These are phyloP conservation scores for Simalia tracyae DNA, from an alignment of 2,797 vertebrate genomes.

Conservation along the genomic window DNA sequence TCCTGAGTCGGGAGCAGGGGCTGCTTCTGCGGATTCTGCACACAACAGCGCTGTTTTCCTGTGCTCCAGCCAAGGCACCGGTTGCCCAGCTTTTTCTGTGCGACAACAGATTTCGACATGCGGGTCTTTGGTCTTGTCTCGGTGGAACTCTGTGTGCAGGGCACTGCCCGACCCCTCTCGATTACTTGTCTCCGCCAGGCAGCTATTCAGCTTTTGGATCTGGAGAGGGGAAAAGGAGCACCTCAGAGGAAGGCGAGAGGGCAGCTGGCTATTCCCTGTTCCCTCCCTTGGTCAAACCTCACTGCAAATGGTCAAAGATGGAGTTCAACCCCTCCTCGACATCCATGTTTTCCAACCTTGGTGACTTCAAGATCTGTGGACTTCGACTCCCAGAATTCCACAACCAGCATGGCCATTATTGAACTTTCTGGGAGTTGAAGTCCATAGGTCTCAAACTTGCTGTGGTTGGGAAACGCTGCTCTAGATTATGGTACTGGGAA, in stretches of 20 bases:
- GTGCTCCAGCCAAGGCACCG: conserved; percentile 81
- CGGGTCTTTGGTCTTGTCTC: conserved; percentile 85
- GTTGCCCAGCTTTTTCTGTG: conserved; percentile 77
- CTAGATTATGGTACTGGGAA: too few relatives aligned
- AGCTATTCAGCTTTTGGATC: conserved; percentile 79
- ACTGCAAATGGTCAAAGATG: background rate
- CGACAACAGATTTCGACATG: conserved; percentile 79
- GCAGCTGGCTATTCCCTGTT: background rate
- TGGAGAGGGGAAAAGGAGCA: conserved; percentile 54
- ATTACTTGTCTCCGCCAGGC: conserved; percentile 73
- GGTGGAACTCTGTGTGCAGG: conserved; percentile 74
- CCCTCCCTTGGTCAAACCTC: background rate
- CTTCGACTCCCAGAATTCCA: background rate
- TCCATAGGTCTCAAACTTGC: too few relatives aligned
- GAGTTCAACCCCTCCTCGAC: background rate
- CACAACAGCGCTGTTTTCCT: conserved; percentile 76
- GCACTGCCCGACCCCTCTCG: conserved; percentile 75
- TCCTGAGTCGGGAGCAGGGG: conserved; percentile 73
- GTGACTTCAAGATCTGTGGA: background rate
- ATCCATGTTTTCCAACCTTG: background rate
- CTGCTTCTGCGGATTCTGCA: conserved; percentile 72
- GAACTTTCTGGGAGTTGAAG: too few relatives aligned
- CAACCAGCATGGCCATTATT: background rate
- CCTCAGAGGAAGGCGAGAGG: too few relatives aligned
- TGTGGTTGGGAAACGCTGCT: too few relatives aligned